These are phyloP conservation scores for Indri indri DNA, from an alignment of 2,113 vertebrate species.

Conservation along the genomic window DNA sequence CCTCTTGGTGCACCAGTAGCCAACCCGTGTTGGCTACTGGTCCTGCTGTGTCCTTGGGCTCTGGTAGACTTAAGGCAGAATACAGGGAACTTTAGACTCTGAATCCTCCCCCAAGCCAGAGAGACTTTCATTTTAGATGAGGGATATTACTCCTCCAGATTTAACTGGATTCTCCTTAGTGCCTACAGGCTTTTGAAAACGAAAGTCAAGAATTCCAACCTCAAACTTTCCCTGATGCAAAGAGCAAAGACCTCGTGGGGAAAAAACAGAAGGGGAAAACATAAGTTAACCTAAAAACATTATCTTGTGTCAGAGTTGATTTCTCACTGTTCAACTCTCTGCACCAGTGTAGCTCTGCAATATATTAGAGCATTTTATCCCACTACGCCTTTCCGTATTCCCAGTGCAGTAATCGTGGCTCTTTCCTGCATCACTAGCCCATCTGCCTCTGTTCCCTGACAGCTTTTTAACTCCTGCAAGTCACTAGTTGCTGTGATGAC, in stretches of 20 bases:
- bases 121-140: neutral
- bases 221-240: neutral
- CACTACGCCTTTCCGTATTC: neutral
- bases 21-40: neutral
- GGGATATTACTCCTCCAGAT: neutral
- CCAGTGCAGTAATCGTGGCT: neutral
- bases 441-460: neutral
- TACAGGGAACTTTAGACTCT: neutral
- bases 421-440: neutral
- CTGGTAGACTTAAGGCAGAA: neutral
- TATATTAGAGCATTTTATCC: neutral
- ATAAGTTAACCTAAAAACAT: neutral
- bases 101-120: neutral
- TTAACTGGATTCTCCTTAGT: neutral
- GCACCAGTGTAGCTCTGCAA: neutral
- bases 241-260: neutral
- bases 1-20: neutral
- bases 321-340: neutral
- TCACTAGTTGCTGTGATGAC: neutral
- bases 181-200: neutral
- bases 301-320: neutral
- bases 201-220: neutral
- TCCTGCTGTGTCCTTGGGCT: neutral
- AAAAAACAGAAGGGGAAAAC: neutral
- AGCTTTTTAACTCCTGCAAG: neutral